Conservation (phyloP, 2,113 vertebrate species). For the Poeciliopsis turrubarensis region DNA sequence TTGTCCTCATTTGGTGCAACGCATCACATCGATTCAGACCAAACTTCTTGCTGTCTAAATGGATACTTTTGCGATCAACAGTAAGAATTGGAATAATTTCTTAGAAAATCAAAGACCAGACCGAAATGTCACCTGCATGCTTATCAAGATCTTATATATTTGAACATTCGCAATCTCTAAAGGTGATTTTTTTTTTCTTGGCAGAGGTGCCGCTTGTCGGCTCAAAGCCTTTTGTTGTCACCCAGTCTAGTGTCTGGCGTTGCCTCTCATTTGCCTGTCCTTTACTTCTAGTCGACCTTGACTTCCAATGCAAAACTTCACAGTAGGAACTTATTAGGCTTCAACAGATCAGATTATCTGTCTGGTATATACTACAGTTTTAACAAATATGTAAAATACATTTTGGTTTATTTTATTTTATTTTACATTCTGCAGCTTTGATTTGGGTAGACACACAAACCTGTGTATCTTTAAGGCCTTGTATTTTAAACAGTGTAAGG, state of each 20-base stretch:
- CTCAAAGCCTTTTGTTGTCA: conserved; percentile 34
- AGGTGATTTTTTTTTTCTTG: background rate
- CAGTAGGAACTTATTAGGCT: conserved; percentile 54
- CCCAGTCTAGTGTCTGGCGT: conserved; percentile 29
- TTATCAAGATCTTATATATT: background rate
- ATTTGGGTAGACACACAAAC: too few relatives aligned
- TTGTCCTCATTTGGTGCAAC: too few relatives aligned
- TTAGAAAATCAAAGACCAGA: conserved; percentile 7
- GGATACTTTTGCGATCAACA: background rate
- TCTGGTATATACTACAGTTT: too few relatives aligned
- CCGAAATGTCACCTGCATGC: conserved; percentile 12
- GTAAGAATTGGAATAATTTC: background rate
- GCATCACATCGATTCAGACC: too few relatives aligned
- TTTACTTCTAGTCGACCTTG: conserved; percentile 48
- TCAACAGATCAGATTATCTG: conserved; percentile 47
- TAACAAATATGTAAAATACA: too few relatives aligned
- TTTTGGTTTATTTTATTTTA: too few relatives aligned
- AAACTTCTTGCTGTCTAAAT: background rate
- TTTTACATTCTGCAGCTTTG: too few relatives aligned
- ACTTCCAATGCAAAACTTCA: conserved; percentile 50
- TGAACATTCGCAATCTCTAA: background rate
- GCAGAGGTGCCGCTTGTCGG: conserved; percentile 14
- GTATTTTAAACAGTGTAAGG: too few relatives aligned
- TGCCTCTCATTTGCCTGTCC: conserved; percentile 36
- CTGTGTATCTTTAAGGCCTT: conserved; percentile 26